Conservation (phyloP, 1,140 invertebrate genomes). For the Helicoverpa zea region DNA sequence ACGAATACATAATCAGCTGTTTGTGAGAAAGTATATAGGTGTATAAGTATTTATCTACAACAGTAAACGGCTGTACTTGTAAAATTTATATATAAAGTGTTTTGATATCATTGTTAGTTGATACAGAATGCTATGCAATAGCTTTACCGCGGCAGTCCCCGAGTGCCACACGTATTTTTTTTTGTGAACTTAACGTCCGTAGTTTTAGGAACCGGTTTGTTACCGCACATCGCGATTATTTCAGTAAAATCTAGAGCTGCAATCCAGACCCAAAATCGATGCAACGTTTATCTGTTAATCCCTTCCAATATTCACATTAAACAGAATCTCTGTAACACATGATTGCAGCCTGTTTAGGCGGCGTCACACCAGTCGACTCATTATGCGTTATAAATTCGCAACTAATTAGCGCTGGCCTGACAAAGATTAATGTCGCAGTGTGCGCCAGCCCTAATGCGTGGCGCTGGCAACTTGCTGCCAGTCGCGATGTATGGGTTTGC, state of each 20-base stretch:
- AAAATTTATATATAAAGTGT: no score
- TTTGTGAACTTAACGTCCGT: no score
- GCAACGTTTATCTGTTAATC: background rate
- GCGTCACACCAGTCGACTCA: conserved; percentile 29
- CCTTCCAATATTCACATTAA: background rate
- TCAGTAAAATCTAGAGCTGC: background rate
- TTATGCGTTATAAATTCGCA: conserved; percentile 48
- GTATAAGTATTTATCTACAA: no score
- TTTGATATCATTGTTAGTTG: no score
- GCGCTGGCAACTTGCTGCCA: background rate
- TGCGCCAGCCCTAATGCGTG: conserved; percentile 33
- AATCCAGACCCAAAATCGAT: background rate
- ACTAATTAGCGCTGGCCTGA: conserved; percentile 43
- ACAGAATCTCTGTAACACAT: background rate
- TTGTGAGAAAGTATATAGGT: no score
- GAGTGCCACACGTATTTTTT: no score
- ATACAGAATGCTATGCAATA: no score
- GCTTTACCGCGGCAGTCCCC: no score
- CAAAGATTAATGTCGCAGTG: conserved; percentile 47
- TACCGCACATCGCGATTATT: no score
- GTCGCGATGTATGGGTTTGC: conserved; percentile 1
- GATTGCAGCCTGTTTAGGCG: conserved; percentile 24
- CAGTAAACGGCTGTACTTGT: no score
- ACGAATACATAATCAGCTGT: no score
- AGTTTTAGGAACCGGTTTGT: no score